Conservation (phyloP, 2,888 invertebrate genomes). For the Ditula angustiorana region DNA sequence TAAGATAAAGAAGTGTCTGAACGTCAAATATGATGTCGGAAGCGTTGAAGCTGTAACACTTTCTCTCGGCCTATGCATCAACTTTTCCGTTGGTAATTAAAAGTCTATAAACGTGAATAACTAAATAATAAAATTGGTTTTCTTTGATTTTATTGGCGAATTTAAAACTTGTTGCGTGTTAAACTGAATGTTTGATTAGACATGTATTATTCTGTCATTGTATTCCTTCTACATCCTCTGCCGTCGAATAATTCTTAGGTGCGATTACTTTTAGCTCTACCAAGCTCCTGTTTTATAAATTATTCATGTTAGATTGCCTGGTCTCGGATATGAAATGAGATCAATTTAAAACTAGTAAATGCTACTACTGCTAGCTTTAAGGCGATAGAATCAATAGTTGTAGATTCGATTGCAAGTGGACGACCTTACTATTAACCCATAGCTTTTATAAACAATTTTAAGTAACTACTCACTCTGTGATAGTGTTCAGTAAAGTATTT, state of each 20-base stretch:
- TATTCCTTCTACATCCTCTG: background rate
- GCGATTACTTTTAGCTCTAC: slow-evolving; percentile 9
- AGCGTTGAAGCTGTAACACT: background rate
- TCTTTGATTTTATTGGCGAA: too few species aligned
- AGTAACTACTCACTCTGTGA: too few species aligned
- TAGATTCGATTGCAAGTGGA: slow-evolving; percentile 22
- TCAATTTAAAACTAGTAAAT: slow-evolving; percentile 27
- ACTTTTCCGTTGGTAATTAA: background rate
- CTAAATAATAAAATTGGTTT: background rate
- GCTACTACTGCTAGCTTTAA: background rate
- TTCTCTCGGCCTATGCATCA: background rate
- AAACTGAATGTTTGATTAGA: too few species aligned
- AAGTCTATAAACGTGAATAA: background rate
- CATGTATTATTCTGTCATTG: background rate
- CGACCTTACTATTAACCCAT: slow-evolving; percentile 19
- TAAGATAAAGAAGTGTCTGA: background rate
- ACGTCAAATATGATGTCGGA: background rate
- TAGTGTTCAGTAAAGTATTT: too few species aligned
- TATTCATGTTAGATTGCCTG: slow-evolving; percentile 22
- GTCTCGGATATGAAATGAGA: slow-evolving; percentile 23
- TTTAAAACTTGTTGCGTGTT: background rate
- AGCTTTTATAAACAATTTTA: too few species aligned
- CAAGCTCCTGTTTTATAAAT: slow-evolving; percentile 16
- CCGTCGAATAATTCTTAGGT: too few species aligned
- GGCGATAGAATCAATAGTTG: slow-evolving; percentile 13